Evolutionary conservation across 2,797 vertebrate genomes (phyloP), one percentile per base, ranked within the genome.

Genomic region (Melanotaenia boesemani): DNA sequence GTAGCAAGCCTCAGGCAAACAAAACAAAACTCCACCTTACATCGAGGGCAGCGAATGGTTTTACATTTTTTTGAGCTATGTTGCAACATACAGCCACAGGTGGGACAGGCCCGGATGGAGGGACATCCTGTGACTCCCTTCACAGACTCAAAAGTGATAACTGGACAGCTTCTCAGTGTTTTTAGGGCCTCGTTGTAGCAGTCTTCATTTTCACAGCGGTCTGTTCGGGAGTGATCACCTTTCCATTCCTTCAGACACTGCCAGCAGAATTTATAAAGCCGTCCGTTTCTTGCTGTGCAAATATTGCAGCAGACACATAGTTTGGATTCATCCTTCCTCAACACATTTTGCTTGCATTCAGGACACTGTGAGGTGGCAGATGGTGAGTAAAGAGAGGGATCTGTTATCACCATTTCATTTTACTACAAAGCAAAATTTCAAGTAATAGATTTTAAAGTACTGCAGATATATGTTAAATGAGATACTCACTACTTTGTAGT

Each of bases 1-100:
- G 0, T 0, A 1, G 39, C 80, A 30, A 56, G 39, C 36, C 86
- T 82, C 30, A 87, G 67, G 12, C 91, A 91, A 0, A 86, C 79
- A 7, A 92, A 92, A 34, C 91, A 92, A 60, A 91, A 88, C 58
- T 80, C 6, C 2, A 56, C 48, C 0, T 76, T 57, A 39, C 90
- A 91, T 0, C 18, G 9, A 0, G 0, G 0, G 41, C 90, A 92
- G 0, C 0, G 0, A 0, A 87, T 11, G 6, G 62, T 74, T 62
- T 89, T 89, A 63, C 88, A 91, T 0, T 2, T 0, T 0, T 0
- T 46, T 2, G 0, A 32, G 24, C 67, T 7, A 5, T 88, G 87
- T 28, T 81, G 71, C 24, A 89, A 18, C 59, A 76, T 34, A 4
- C 52, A 3, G 24, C 89, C 88, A 1, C 77, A 90, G 8, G 69